phyloP scores from a whole-genome alignment of 2,888 invertebrate genomes.

The Chirona hameri region DNA sequence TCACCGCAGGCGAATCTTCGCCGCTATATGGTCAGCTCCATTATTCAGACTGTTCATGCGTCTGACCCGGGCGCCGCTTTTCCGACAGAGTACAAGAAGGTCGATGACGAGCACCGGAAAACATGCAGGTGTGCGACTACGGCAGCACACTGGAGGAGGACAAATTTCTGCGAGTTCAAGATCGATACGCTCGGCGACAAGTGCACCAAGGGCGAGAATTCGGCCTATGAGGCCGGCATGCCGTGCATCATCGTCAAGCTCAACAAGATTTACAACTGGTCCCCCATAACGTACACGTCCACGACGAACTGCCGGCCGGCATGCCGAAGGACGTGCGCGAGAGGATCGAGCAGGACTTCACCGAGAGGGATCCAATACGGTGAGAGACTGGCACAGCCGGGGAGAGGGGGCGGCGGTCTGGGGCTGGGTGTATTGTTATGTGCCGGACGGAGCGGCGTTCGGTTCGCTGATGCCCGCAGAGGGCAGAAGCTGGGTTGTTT shows the following conservation, averaged over 20 bases:
- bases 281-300: conserved; percentile 67
- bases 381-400: not conserved
- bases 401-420: not conserved
- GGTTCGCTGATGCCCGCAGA: not conserved
- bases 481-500: too few species aligned
- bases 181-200: conserved; percentile 63
- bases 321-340: conserved; percentile 73
- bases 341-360: conserved; percentile 57
- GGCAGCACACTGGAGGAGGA: conserved; percentile 45
- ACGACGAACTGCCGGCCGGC: conserved; percentile 60
- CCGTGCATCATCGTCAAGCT: conserved; percentile 96
- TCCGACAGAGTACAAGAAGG: not conserved
- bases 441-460: not conserved
- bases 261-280: conserved; percentile 95
- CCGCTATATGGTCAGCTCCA: too few species aligned
- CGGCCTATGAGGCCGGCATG: conserved; percentile 77
- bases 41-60: too few species aligned
- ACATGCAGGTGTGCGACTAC: not conserved
- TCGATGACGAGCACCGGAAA: not conserved
- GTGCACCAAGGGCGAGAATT: conserved; percentile 71
- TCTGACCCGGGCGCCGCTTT: too few species aligned
- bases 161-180: conserved; percentile 81
- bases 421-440: not conserved
- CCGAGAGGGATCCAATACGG: not conserved
- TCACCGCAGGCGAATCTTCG: too few species aligned